Evolutionary conservation across 2,888 invertebrate species (phyloP).

Genomic region (Erebia palarica): DNA sequence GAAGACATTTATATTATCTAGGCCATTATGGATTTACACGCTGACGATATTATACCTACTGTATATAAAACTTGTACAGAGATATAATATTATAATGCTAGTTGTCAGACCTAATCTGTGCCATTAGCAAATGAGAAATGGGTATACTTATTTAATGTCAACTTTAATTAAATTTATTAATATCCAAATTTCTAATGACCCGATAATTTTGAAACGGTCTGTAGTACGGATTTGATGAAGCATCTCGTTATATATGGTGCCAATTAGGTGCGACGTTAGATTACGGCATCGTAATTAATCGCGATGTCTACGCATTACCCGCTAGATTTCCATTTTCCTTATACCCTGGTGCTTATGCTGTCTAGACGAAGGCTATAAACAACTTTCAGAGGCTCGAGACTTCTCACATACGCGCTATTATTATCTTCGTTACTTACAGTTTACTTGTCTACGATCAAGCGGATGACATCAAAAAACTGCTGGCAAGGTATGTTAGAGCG

Average conservation of each 20-base stretch:
- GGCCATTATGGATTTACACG: background rate
- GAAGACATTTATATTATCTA: no score
- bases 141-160: constrained; percentile 20
- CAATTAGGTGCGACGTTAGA: constrained; percentile 14
- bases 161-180: constrained; percentile 32
- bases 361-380: constrained; percentile 23
- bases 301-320: constrained; percentile 7
- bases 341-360: constrained; percentile 2
- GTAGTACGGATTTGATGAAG: constrained; percentile 26
- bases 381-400: constrained; percentile 15
- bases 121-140: constrained; percentile 5
- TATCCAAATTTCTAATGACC: constrained; percentile 31
- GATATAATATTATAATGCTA: background rate
- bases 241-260: constrained; percentile 29
- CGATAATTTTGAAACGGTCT: constrained; percentile 28
- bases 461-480: no score
- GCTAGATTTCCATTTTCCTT: constrained; percentile 19
- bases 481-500: no score
- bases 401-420: background rate
- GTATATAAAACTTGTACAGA: background rate
- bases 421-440: background rate
- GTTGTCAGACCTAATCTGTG: background rate
- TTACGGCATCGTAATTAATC: constrained; percentile 25
- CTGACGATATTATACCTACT: background rate
- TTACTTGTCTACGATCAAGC: no score